phyloP scores from a whole-genome alignment of 1,140 invertebrate genomes.

The Coptotermes formosanus region DNA sequence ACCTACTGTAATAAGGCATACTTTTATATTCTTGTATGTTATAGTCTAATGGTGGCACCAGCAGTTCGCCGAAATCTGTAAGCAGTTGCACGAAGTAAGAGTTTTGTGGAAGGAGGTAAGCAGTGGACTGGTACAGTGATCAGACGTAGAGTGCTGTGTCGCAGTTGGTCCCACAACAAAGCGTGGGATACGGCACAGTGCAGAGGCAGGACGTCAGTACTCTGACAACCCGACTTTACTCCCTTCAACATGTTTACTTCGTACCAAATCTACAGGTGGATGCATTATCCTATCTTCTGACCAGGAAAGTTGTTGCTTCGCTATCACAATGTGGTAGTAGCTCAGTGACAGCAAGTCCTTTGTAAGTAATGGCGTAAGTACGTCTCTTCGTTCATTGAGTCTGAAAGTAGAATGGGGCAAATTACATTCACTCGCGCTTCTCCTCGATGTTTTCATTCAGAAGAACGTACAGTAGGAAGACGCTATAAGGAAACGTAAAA shows the following conservation, averaged over 20 bases:
- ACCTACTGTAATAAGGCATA: too few species aligned
- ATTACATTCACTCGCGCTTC: not conserved
- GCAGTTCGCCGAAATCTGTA: too few species aligned
- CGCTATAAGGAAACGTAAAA: not conserved
- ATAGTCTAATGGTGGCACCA: too few species aligned
- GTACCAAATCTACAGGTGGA: not conserved
- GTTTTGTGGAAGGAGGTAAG: too few species aligned
- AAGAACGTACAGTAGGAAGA: not conserved
- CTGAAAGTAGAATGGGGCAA: not conserved
- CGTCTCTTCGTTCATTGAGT: not conserved
- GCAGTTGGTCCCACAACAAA: too few species aligned
- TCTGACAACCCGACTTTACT: not conserved
- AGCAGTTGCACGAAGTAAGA: too few species aligned
- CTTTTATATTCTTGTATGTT: too few species aligned
- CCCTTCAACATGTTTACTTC: not conserved
- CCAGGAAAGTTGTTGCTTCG: not conserved
- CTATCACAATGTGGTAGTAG: not conserved
- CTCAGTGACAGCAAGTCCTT: not conserved
- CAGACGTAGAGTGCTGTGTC: too few species aligned
- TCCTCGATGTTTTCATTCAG: not conserved
- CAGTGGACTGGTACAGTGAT: too few species aligned
- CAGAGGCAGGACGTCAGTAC: too few species aligned
- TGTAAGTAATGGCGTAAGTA: not conserved
- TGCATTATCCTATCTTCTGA: not conserved
- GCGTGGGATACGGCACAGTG: too few species aligned